A percentile compares a stretch with the other conserved stretches of the same genome.
Evolutionary conservation across 1,140 invertebrate species (phyloP).

Genomic region (Ceratina japonica): DNA sequence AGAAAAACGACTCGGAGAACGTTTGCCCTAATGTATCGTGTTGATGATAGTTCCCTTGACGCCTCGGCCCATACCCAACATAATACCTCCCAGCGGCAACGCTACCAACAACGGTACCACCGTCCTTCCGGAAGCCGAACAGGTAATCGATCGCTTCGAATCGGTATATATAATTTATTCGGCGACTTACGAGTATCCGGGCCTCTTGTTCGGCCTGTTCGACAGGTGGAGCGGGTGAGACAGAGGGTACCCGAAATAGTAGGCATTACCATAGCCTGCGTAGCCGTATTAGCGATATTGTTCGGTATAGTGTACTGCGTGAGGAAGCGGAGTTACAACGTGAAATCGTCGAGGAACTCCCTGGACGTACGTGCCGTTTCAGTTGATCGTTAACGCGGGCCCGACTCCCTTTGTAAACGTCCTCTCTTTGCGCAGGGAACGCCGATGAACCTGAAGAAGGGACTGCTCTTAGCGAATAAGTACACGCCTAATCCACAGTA

Average conservation of each 20-base stretch:
- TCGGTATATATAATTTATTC: neutral
- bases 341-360: conserved; percentile 56
- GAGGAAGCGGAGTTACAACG: conserved; percentile 64
- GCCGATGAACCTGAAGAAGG: conserved; percentile 81
- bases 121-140: conserved; percentile 69
- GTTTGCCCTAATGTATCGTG: conserved; percentile 51
- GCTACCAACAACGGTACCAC: conserved; percentile 70
- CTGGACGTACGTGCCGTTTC: conserved; percentile 47
- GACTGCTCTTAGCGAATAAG: conserved; percentile 84
- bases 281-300: conserved; percentile 67
- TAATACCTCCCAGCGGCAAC: conserved; percentile 81
- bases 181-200: neutral
- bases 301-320: conserved; percentile 67
- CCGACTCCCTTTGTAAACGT: neutral
- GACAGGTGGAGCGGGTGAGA: conserved; percentile 67
- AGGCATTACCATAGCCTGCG: conserved; percentile 69
- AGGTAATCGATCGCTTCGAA: conserved; percentile 62
- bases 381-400: too few species aligned
- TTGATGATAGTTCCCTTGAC: conserved; percentile 80
- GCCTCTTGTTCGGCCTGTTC: conserved; percentile 16
- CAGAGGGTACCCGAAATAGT: conserved; percentile 73
- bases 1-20: neutral
- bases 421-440: conserved; percentile 71
- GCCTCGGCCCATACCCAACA: conserved; percentile 81
- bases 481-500: conserved; percentile 90